A percentile compares a stretch with the other conserved stretches of the same genome.
phyloP scores from a whole-genome alignment of 2,888 invertebrate species.

The Epinotia brunnichana region DNA sequence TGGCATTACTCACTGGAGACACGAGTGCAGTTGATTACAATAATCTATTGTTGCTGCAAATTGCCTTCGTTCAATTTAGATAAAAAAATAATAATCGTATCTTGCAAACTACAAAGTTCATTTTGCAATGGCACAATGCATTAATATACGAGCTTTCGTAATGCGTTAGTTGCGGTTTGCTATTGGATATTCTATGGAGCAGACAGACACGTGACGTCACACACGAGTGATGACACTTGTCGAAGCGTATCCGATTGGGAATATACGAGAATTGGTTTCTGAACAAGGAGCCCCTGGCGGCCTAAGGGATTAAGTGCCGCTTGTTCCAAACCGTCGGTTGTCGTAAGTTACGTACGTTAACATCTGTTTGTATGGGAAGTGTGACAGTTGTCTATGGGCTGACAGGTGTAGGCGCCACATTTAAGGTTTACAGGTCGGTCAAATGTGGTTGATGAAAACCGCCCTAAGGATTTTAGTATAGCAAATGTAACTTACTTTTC shows the following conservation, averaged over 20 bases:
- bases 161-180: slow-evolving; percentile 3
- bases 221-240: slow-evolving; percentile 34
- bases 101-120: neutral
- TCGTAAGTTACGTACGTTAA: too few relatives aligned
- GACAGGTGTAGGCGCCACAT: too few relatives aligned
- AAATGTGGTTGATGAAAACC: too few relatives aligned
- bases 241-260: slow-evolving; percentile 34
- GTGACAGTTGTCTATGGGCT: too few relatives aligned
- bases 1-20: slow-evolving; percentile 16
- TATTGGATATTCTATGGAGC: slow-evolving; percentile 12
- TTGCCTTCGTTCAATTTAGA: neutral
- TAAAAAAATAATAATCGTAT: too few relatives aligned
- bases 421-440: too few relatives aligned
- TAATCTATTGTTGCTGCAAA: slow-evolving; percentile 3
- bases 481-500: too few relatives aligned
- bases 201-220: slow-evolving; percentile 15
- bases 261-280: slow-evolving; percentile 16
- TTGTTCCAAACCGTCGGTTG: too few relatives aligned
- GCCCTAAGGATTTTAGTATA: too few relatives aligned
- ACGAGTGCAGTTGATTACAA: slow-evolving; percentile 9
- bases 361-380: too few relatives aligned
- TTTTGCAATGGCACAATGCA: neutral
- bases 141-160: slow-evolving; percentile 11
- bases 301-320: neutral
- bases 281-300: neutral